Conservation (phyloP, 2,797 vertebrate species). For the Meriones psammophilus region DNA sequence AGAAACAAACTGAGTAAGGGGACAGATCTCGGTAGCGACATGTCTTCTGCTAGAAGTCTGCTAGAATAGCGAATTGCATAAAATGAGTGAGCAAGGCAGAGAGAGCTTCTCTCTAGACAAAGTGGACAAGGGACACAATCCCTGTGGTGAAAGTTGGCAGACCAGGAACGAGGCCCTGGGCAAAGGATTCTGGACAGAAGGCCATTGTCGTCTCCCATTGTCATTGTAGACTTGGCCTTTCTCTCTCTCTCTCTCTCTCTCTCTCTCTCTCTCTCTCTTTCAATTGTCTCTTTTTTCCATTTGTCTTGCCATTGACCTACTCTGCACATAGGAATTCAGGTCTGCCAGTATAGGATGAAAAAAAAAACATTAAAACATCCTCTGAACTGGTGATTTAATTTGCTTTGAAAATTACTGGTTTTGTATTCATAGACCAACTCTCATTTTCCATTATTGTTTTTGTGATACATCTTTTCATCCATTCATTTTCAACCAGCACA, state of each 20-base stretch:
- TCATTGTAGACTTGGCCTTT: neutral
- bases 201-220: too few relatives aligned
- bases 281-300: neutral
- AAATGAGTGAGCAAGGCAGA: neutral
- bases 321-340: neutral
- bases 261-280: neutral
- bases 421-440: neutral
- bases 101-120: neutral
- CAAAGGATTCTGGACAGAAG: neutral
- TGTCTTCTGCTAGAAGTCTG: neutral
- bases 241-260: too few relatives aligned
- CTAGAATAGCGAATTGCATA: neutral
- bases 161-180: accelerated
- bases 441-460: neutral
- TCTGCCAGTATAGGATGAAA: neutral
- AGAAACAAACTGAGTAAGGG: neutral
- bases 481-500: neutral
- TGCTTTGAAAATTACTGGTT: neutral
- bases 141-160: neutral
- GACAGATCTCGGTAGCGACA: neutral
- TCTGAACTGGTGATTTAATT: neutral
- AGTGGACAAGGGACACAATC: neutral
- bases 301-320: constrained; percentile 6
- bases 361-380: neutral
- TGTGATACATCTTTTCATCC: neutral